Evolutionary conservation across 2,888 invertebrate genomes (phyloP).

Genomic region (Latrodectus hesperus): DNA sequence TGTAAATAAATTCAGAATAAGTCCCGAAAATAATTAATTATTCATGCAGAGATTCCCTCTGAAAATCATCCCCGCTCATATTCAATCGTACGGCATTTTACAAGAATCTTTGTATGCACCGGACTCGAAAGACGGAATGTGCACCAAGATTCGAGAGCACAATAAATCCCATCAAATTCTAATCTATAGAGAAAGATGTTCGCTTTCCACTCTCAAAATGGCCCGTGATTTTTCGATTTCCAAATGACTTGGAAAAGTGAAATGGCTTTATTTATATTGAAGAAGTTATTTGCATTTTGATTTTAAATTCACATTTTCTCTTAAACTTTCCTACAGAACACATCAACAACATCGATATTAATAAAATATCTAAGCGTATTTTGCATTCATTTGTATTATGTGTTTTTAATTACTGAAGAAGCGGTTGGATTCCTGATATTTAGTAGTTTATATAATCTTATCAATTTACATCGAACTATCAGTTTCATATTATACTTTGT

Average conservation of each 20-base stretch:
- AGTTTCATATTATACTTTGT: too few relatives aligned
- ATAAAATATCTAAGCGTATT: too few relatives aligned
- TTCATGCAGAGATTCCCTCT: slow-evolving; percentile 39
- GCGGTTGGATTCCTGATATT: too few relatives aligned
- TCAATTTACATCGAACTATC: too few relatives aligned
- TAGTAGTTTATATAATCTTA: too few relatives aligned
- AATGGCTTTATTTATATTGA: slow-evolving; percentile 2
- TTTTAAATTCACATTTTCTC: not conserved
- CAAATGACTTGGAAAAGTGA: slow-evolving; percentile 1
- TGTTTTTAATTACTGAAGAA: too few relatives aligned
- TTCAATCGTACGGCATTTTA: slow-evolving; percentile 13
- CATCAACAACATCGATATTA: too few relatives aligned
- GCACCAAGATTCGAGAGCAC: not conserved
- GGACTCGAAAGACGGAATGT: slow-evolving; percentile 7
- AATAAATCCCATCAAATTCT: slow-evolving; percentile 35
- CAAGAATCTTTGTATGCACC: slow-evolving; percentile 8
- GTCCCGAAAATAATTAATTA: slow-evolving; percentile 56
- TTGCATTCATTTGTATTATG: too few relatives aligned
- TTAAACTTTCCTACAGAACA: too few relatives aligned
- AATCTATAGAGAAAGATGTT: slow-evolving; percentile 2
- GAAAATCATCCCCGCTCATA: slow-evolving; percentile 21
- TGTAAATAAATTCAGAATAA: slow-evolving; percentile 52
- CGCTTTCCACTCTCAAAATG: slow-evolving; percentile 1
- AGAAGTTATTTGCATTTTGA: not conserved
- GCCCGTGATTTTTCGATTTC: slow-evolving; percentile 2